A percentile compares a stretch with the other conserved stretches of the same genome.
These are phyloP conservation scores for Pristiophorus japonicus DNA, from an alignment of 2,113 vertebrate species.

Conservation along the genomic window DNA sequence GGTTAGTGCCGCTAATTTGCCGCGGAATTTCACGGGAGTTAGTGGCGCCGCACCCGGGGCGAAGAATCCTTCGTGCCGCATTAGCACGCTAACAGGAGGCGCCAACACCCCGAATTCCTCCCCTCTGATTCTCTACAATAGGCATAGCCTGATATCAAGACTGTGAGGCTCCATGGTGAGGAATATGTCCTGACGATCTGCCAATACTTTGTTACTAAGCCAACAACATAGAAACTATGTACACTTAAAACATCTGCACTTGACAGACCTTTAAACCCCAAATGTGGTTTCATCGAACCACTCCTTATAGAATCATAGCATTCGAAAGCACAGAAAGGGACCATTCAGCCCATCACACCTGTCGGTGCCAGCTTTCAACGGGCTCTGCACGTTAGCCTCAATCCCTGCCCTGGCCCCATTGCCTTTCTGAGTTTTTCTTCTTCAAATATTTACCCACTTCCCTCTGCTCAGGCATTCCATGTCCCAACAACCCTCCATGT, in stretches of 20 bases:
- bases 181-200: neutral
- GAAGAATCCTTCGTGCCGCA: too few relatives aligned
- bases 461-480: neutral
- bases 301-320: neutral
- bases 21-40: too few relatives aligned
- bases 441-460: neutral
- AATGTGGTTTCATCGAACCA: neutral
- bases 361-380: neutral
- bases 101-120: too few relatives aligned
- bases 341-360: neutral
- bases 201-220: neutral
- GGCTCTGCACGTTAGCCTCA: neutral
- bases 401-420: neutral
- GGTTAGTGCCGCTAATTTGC: too few relatives aligned
- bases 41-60: too few relatives aligned
- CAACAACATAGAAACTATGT: neutral
- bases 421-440: neutral
- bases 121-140: too few relatives aligned
- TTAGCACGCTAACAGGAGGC: too few relatives aligned
- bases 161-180: neutral
- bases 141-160: too few relatives aligned
- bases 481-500: neutral
- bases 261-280: neutral
- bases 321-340: neutral
- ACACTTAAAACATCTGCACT: neutral